Conservation (phyloP, 2,113 vertebrate species). For the Brachyistius frenatus region DNA sequence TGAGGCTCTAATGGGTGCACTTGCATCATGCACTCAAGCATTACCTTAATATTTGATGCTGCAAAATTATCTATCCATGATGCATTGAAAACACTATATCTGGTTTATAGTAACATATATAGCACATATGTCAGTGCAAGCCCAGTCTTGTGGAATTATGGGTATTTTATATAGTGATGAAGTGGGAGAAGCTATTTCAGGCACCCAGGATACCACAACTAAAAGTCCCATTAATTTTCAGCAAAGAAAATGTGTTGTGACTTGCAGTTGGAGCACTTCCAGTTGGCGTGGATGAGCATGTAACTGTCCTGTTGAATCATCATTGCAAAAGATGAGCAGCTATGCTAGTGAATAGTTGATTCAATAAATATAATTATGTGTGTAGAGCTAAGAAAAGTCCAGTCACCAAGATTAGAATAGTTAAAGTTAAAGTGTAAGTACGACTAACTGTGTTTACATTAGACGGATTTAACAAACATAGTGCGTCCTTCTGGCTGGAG, state of each 20-base stretch:
- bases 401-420: too few relatives aligned
- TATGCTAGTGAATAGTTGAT: too few relatives aligned
- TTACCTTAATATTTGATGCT: slow-evolving; percentile 26
- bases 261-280: slow-evolving; percentile 7
- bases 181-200: neutral
- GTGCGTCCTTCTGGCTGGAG: too few relatives aligned
- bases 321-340: neutral
- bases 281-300: neutral
- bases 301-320: slow-evolving; percentile 8
- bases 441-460: too few relatives aligned
- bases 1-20: slow-evolving; percentile 17
- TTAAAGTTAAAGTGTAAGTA: too few relatives aligned
- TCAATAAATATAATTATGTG: too few relatives aligned
- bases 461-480: too few relatives aligned
- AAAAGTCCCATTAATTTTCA: neutral
- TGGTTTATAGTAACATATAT: too few relatives aligned
- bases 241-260: neutral
- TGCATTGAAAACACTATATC: neutral
- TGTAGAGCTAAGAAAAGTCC: too few relatives aligned
- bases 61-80: slow-evolving; percentile 9
- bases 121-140: neutral
- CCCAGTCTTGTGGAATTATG: neutral
- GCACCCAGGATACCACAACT: neutral
- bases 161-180: neutral
- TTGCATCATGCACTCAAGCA: slow-evolving; percentile 25